Conservation (phyloP, 2,888 invertebrate species). For the Tuberolachnus salignus region DNA sequence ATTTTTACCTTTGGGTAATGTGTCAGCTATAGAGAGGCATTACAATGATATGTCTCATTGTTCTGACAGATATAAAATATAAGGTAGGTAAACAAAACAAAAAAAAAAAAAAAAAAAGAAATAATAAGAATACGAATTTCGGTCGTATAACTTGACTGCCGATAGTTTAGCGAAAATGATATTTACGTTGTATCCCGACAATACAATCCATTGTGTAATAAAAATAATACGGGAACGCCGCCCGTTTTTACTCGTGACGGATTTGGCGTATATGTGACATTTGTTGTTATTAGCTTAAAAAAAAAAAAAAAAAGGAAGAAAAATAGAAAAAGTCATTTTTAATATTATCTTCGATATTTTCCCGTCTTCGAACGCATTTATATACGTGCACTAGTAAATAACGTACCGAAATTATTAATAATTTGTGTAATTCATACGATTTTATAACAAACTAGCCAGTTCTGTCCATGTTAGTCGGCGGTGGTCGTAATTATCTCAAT, state of each 20-base stretch:
- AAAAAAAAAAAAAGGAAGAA: too few species aligned
- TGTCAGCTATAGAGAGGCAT: neutral
- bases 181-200: neutral
- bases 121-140: constrained; percentile 9
- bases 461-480: too few species aligned
- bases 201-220: neutral
- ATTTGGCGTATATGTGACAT: neutral
- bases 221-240: neutral
- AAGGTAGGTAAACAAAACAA: neutral
- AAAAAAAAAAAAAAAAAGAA: too few species aligned
- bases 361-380: neutral
- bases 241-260: neutral
- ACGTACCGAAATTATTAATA: too few species aligned
- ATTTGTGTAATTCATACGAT: too few species aligned
- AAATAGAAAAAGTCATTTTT: neutral
- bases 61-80: neutral
- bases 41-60: neutral
- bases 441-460: too few species aligned
- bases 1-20: neutral
- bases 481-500: too few species aligned
- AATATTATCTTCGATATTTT: neutral
- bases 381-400: too few species aligned
- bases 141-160: neutral
- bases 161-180: neutral
- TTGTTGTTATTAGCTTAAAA: too few species aligned